Evolutionary conservation across 2,888 invertebrate species (phyloP).

Genomic region (Hyalella azteca): DNA sequence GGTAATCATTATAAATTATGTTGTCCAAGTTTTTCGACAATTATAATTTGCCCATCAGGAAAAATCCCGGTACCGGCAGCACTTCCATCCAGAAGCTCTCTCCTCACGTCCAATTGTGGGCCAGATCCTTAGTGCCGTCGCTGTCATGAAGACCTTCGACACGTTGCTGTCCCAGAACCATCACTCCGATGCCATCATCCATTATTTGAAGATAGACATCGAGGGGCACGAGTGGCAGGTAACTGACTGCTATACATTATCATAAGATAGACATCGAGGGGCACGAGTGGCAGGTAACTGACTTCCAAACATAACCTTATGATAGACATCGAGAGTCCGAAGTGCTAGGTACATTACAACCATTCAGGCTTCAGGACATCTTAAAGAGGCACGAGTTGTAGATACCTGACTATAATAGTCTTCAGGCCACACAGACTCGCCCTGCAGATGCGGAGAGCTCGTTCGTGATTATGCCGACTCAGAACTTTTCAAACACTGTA

Average conservation of each 20-base stretch:
- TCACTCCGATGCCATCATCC: constrained; percentile 1
- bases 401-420: too few species aligned
- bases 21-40: background rate
- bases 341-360: too few species aligned
- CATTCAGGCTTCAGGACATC: too few species aligned
- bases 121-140: background rate
- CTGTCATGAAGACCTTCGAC: constrained; percentile 1
- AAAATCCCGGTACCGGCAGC: background rate
- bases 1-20: background rate
- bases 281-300: constrained; percentile 22
- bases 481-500: too few species aligned
- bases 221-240: constrained; percentile 31
- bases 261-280: constrained; percentile 28
- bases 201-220: constrained; percentile 24
- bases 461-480: too few species aligned
- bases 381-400: too few species aligned
- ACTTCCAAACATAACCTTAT: too few species aligned
- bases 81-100: background rate
- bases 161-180: background rate
- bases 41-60: background rate
- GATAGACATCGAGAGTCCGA: too few species aligned
- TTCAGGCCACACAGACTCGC: too few species aligned
- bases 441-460: too few species aligned
- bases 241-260: constrained; percentile 11
- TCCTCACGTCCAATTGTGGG: background rate